phyloP scores from a whole-genome alignment of 2,113 vertebrate species.

The Thermophis baileyi region DNA sequence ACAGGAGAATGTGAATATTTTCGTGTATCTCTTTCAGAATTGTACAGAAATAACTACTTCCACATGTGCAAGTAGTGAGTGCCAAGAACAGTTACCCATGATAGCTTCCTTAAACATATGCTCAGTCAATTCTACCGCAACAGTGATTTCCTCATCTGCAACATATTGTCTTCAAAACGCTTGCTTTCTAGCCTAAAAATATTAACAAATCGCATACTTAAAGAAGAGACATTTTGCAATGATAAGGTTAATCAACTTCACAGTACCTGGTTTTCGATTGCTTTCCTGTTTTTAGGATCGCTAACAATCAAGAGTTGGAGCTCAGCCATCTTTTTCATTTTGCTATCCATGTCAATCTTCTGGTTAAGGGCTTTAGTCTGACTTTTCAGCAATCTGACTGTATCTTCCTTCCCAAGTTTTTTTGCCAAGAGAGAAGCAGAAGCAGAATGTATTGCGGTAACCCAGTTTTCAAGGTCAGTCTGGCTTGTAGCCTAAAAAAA shows the following conservation, averaged over 20 bases:
- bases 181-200: constrained; percentile 15
- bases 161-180: constrained; percentile 31
- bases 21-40: neutral
- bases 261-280: constrained; percentile 93
- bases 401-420: constrained; percentile 93
- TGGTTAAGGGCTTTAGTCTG: constrained; percentile 88
- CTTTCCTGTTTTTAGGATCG: constrained; percentile 91
- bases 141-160: constrained; percentile 12
- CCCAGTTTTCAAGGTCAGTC: constrained; percentile 95
- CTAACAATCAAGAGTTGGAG: constrained; percentile 88
- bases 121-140: neutral
- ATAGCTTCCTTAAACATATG: neutral
- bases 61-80: neutral
- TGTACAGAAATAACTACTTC: neutral
- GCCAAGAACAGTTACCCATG: neutral
- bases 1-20: neutral
- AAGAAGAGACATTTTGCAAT: constrained; percentile 9
- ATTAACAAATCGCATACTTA: constrained; percentile 12
- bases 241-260: neutral
- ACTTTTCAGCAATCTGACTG: constrained; percentile 81
- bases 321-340: constrained; percentile 99
- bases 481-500: constrained; percentile 88
- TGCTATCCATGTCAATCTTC: constrained; percentile 97
- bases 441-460: constrained; percentile 94
- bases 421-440: constrained; percentile 93